Percentiles rank a stretch among this genome's conserved stretches.
Evolutionary conservation across 1,140 invertebrate species (phyloP).

Genomic region (Neodiprion pinetum): DNA sequence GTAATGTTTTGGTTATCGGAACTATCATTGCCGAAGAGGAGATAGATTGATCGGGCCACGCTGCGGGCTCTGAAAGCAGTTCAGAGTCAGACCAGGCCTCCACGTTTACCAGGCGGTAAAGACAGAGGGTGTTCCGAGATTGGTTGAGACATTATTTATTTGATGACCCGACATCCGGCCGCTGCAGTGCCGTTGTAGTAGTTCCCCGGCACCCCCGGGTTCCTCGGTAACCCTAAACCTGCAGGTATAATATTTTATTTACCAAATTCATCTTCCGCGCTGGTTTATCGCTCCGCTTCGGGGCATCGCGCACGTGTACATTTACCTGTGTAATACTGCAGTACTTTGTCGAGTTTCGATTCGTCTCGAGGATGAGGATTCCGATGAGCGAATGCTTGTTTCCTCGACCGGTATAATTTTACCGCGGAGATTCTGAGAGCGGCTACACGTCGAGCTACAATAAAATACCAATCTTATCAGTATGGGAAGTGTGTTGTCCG

Average conservation of each 20-base stretch:
- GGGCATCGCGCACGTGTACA: background rate
- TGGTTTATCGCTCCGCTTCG: background rate
- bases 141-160: background rate
- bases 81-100: too few relatives aligned
- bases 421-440: too few relatives aligned
- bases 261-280: background rate
- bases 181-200: background rate
- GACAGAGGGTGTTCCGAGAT: background rate
- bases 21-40: background rate
- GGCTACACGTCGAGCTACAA: background rate
- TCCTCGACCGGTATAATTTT: too few relatives aligned
- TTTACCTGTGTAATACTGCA: too few relatives aligned
- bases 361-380: too few relatives aligned
- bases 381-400: too few relatives aligned
- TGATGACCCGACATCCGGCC: background rate
- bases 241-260: background rate
- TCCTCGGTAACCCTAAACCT: background rate
- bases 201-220: background rate
- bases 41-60: background rate
- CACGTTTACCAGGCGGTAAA: background rate
- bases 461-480: background rate
- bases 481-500: background rate
- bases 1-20: constrained; percentile 1
- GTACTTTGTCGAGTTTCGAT: too few relatives aligned
- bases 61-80: background rate